These are phyloP conservation scores for Florisuga fusca DNA, from an alignment of 2,797 vertebrate species.

Conservation along the genomic window DNA sequence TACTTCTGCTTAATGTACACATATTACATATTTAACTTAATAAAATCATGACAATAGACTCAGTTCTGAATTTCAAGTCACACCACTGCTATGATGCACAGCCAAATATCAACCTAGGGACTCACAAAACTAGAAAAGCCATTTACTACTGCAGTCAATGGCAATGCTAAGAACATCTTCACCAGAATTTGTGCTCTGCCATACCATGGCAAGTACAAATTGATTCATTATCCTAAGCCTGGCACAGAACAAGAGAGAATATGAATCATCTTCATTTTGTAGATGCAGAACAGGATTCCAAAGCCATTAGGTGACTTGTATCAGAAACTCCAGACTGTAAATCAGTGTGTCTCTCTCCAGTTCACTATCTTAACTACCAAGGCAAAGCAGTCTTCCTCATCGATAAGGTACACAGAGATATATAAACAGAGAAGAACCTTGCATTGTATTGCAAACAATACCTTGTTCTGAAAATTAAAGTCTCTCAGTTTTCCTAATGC, in stretches of 20 bases:
- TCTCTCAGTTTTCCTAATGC: not conserved
- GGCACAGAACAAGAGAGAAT: not conserved
- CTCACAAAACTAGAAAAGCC: not conserved
- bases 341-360: not conserved
- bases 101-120: not conserved
- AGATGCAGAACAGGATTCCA: not conserved
- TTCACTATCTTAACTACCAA: not conserved
- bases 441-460: not conserved
- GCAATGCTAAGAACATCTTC: not conserved
- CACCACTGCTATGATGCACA: not conserved
- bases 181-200: not conserved
- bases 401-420: not conserved
- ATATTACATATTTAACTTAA: not conserved
- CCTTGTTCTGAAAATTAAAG: not conserved
- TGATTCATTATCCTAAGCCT: not conserved
- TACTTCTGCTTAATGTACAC: slow-evolving; percentile 8
- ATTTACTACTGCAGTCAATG: not conserved
- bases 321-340: not conserved
- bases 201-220: not conserved
- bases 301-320: not conserved
- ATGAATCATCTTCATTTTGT: not conserved
- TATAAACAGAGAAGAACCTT: not conserved
- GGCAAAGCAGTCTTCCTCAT: not conserved
- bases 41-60: not conserved
- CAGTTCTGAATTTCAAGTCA: not conserved